phyloP scores from a whole-genome alignment of 2,113 vertebrate species.

The Psittacula cyanocephala region DNA sequence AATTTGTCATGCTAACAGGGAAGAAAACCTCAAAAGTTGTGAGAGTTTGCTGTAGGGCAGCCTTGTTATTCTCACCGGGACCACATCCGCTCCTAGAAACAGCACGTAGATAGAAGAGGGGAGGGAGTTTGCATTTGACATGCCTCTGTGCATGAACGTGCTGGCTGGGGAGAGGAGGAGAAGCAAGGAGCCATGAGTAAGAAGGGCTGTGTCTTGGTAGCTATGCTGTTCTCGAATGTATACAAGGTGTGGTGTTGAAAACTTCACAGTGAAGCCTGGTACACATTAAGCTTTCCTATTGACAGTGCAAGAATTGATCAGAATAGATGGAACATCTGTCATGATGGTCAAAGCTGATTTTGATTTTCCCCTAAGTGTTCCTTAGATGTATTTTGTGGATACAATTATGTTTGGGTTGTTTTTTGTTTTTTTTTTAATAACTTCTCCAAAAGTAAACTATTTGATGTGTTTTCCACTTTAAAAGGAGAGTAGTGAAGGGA shows the following conservation, averaged over 20 bases:
- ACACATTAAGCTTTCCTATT: background rate
- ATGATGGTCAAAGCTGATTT: accelerated
- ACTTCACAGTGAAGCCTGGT: background rate
- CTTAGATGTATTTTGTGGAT: background rate
- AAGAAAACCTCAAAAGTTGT: background rate
- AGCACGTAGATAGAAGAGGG: accelerated
- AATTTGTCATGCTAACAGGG: background rate
- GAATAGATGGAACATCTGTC: background rate
- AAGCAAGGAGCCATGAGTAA: background rate
- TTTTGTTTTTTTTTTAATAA: background rate
- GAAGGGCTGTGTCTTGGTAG: accelerated
- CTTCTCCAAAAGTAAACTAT: background rate
- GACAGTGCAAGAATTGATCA: background rate
- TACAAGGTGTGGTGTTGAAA: background rate
- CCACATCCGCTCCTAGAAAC: accelerated
- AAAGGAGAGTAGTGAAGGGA: background rate
- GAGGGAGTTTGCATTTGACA: accelerated
- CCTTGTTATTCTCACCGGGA: background rate
- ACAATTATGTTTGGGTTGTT: background rate
- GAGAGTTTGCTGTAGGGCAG: background rate
- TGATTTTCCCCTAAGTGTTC: background rate
- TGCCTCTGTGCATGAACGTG: accelerated
- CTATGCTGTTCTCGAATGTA: background rate
- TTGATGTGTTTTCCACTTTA: background rate
- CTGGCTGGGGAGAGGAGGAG: background rate